Evolutionary conservation across 2,888 invertebrate genomes (phyloP).

Genomic region (Fragum sueziense): DNA sequence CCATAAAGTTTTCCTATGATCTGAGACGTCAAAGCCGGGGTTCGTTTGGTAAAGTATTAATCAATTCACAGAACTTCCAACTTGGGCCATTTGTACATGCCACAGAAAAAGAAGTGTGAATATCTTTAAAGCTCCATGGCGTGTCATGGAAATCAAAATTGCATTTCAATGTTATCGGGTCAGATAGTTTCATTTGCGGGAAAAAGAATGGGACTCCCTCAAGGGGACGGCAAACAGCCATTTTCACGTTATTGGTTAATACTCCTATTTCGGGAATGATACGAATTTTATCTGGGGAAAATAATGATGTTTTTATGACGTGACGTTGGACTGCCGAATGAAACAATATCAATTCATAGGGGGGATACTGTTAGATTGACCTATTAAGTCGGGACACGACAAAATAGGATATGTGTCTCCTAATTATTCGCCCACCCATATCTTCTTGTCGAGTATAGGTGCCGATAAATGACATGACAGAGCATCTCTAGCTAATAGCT

Average conservation of each 20-base stretch:
- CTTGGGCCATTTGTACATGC: no score
- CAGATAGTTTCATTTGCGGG: slow-evolving; percentile 62
- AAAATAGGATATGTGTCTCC: not conserved
- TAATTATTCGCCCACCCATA: no score
- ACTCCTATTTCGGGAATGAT: slow-evolving; percentile 57
- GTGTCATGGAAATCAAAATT: slow-evolving; percentile 62
- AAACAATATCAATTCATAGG: slow-evolving; percentile 35
- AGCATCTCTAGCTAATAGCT: no score
- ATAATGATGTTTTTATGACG: slow-evolving; percentile 64
- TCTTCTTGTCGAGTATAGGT: no score
- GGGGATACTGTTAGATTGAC: slow-evolving; percentile 60
- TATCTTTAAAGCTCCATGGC: slow-evolving; percentile 55
- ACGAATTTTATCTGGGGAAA: slow-evolving; percentile 61
- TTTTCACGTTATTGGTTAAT: slow-evolving; percentile 57
- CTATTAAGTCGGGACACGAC: slow-evolving; percentile 43
- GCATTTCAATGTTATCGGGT: slow-evolving; percentile 61
- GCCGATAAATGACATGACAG: no score
- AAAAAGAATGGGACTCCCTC: slow-evolving; percentile 36
- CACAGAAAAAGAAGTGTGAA: no score
- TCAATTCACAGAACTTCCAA: no score
- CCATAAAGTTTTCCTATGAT: no score
- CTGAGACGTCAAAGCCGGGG: no score
- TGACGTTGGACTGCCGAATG: slow-evolving; percentile 52
- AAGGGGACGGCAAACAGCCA: slow-evolving; percentile 33
- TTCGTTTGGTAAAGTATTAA: no score